Evolutionary conservation across 1,140 invertebrate species (phyloP), one percentile per base, ranked within the genome.

Genomic region (Pseudomyrmex pallidus): DNA sequence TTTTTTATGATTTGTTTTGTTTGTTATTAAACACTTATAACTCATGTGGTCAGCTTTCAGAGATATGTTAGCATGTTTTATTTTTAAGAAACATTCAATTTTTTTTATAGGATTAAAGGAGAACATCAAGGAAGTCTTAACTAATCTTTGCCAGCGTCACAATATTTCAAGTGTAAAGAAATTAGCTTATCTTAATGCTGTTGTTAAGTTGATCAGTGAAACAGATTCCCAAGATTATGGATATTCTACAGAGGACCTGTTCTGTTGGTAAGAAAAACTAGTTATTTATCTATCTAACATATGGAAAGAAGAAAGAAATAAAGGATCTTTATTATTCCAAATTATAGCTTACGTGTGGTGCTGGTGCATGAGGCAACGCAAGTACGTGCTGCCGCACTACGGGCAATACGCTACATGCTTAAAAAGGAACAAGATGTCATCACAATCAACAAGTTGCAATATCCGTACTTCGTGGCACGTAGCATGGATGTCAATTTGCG

Each of bases 291-390:
- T 4, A 68, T 59, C 15, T 44, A 20, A n/a, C 17, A n/a, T 35
- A 25, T 3, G 5, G 1, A 59, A 10, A 9, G 1, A 1, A n/a
- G 25, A 46, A 68, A 7, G 17, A 22, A 62, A 70, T 62, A 25
- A 13, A 68, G 68, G 50, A 76, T 22, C 56, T 10, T 46, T 35
- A 35, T 0, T 50, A 17, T 72, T 48, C 12, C 62, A 74, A 85
- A 89, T 95, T 96, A 80, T 92, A 99, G 98, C 93, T 95, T 99
- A 87, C 96, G 98, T 78, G 95, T 98, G 46, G 96, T 96, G 68
- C 94, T 99, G 77, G 95, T 98, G 22, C 96, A 98, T 92, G 97
- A 98, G 85, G 96, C 97, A 35, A 97, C 97, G 86, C 97, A 98
- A 93, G 96, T 99, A 56, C 96, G 98, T 91, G 97, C 98, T 74